Evolutionary conservation across 1,140 invertebrate genomes (phyloP).

Genomic region (Neuroterus valhalla): DNA sequence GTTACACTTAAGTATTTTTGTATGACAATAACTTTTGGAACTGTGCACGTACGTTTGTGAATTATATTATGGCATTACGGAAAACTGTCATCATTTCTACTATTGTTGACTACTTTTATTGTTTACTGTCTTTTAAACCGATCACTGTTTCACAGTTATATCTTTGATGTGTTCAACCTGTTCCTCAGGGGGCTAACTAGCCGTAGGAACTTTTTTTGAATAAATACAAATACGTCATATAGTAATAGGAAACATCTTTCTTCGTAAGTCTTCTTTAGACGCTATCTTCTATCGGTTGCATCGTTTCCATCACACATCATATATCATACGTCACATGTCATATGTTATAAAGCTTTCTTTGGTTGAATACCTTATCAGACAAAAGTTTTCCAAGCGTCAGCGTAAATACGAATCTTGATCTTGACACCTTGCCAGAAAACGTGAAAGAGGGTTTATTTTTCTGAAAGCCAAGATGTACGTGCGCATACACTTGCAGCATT

Average conservation of each 20-base stretch:
- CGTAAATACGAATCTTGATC: conserved; percentile 54
- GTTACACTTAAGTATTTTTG: too few relatives aligned
- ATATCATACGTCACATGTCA: conserved; percentile 52
- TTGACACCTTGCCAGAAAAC: conserved; percentile 47
- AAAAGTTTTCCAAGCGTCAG: conserved; percentile 54
- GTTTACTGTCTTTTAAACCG: too few relatives aligned
- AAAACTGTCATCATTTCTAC: neutral
- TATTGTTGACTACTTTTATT: neutral
- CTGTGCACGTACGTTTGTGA: too few relatives aligned
- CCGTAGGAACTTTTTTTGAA: too few relatives aligned
- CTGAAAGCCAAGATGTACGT: conserved; percentile 33
- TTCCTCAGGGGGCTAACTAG: too few relatives aligned
- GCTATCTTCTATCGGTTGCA: conserved; percentile 49
- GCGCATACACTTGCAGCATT: neutral
- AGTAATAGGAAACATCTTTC: conserved; percentile 35
- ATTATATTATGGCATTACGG: neutral
- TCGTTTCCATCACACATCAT: conserved; percentile 45
- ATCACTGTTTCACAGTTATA: too few relatives aligned
- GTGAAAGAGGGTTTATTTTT: conserved; percentile 48
- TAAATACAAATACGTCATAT: neutral
- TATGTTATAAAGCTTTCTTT: conserved; percentile 40
- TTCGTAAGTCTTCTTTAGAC: conserved; percentile 31
- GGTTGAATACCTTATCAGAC: conserved; percentile 37
- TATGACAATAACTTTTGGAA: too few relatives aligned
- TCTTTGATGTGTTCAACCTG: too few relatives aligned